A percentile compares a stretch with the other conserved stretches of the same genome.
Evolutionary conservation across 2,113 vertebrate genomes (phyloP).

Genomic region (Triplophysa dalaica): DNA sequence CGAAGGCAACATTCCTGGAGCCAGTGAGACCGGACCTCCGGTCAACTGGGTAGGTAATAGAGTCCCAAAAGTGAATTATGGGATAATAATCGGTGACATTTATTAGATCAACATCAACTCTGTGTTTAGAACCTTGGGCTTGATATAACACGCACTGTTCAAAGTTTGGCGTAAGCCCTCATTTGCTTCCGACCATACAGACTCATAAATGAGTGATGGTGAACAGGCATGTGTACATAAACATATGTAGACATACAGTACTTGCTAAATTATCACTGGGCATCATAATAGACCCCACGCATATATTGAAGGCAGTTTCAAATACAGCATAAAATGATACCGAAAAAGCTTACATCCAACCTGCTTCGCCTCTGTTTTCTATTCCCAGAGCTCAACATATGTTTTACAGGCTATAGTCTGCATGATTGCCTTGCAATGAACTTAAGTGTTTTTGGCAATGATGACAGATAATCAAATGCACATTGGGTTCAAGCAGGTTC

Average conservation of each 20-base stretch:
- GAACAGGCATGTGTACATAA: constrained; percentile 14
- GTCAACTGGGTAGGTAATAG: background rate
- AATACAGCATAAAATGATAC: background rate
- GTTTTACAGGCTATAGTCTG: constrained; percentile 34
- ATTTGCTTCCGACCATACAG: background rate
- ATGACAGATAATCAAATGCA: constrained; percentile 23
- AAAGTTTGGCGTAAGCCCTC: background rate
- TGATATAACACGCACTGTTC: background rate
- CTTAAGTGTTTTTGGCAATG: constrained; percentile 15
- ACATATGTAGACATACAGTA: constrained; percentile 29
- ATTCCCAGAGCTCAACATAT: constrained; percentile 8
- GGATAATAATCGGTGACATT: background rate
- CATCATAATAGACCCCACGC: constrained; percentile 3
- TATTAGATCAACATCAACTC: background rate
- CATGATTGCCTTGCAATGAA: constrained; percentile 22
- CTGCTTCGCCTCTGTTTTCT: background rate
- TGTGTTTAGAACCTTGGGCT: background rate
- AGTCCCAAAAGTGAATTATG: background rate
- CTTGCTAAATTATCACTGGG: background rate
- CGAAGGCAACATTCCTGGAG: background rate
- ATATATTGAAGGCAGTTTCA: background rate
- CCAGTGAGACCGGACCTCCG: background rate
- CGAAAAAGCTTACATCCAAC: background rate
- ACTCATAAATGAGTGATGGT: background rate
- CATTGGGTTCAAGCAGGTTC: constrained; percentile 28